Evolutionary conservation across 2,888 invertebrate species (phyloP).

Genomic region (Agrochola lychnidis): DNA sequence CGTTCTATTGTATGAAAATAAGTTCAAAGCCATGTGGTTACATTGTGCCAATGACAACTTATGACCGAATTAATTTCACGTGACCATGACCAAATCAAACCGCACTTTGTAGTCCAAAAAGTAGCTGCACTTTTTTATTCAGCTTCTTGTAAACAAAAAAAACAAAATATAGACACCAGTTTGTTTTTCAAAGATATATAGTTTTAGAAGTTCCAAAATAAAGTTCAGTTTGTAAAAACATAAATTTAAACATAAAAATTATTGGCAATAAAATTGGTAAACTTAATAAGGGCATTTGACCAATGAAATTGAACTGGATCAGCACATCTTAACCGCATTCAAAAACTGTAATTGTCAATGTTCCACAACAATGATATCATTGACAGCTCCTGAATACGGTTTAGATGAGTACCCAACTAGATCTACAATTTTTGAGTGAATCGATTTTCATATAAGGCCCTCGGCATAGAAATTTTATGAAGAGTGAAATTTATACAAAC

Average conservation of each 20-base stretch:
- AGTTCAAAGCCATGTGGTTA: constrained; percentile 55
- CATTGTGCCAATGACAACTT: constrained; percentile 33
- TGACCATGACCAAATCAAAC: constrained; percentile 44
- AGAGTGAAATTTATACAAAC: too few species aligned
- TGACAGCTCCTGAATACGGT: too few species aligned
- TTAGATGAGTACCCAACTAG: background rate
- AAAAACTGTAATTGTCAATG: background rate
- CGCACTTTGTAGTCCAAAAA: background rate
- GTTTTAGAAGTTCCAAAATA: background rate
- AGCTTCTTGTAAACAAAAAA: background rate
- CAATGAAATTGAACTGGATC: background rate
- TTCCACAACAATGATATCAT: background rate
- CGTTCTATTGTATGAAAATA: constrained; percentile 56
- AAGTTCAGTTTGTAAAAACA: background rate
- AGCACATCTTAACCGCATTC: background rate
- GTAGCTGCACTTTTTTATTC: background rate
- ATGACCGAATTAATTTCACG: constrained; percentile 32
- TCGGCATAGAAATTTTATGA: too few species aligned
- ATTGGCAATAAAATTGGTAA: background rate
- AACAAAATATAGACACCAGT: background rate
- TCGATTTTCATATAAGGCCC: too few species aligned
- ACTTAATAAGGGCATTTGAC: too few species aligned
- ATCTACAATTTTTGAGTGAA: too few species aligned
- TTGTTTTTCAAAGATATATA: background rate
- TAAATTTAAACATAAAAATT: background rate